phyloP scores from a whole-genome alignment of 2,888 invertebrate species.

The Plagiodera versicolora region DNA sequence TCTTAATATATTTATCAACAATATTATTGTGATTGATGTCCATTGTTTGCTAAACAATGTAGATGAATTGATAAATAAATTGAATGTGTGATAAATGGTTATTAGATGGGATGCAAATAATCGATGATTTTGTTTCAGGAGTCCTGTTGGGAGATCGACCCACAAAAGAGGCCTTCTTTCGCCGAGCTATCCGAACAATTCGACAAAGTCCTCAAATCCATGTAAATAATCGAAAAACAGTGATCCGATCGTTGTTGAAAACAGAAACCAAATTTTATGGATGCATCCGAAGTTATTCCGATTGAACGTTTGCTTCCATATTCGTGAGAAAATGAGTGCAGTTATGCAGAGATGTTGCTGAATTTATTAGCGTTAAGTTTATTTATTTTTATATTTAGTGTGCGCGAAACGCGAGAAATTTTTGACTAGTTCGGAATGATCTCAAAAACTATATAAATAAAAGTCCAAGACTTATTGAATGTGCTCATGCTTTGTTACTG shows the following conservation, averaged over 20 bases:
- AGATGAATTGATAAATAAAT: too few species aligned
- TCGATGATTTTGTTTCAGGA: constrained; percentile 33
- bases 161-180: constrained; percentile 70
- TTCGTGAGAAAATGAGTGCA: constrained; percentile 25
- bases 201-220: constrained; percentile 55
- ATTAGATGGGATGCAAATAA: too few species aligned
- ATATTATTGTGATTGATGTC: too few species aligned
- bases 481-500: constrained; percentile 14
- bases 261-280: constrained; percentile 36
- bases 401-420: constrained; percentile 20
- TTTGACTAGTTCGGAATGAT: constrained; percentile 28
- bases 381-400: constrained; percentile 29
- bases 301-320: constrained; percentile 36
- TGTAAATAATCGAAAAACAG: constrained; percentile 44
- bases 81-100: too few species aligned
- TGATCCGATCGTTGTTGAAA: not conserved
- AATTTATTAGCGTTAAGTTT: constrained; percentile 33
- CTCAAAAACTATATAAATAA: constrained; percentile 27
- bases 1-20: too few species aligned
- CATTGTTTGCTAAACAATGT: not conserved
- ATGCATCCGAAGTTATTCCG: constrained; percentile 25
- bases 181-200: constrained; percentile 60
- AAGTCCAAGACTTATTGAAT: not conserved
- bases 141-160: constrained; percentile 69
- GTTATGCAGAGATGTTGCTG: constrained; percentile 32